phyloP scores from a whole-genome alignment of 2,797 vertebrate genomes.

The Hemibagrus guttatus region DNA sequence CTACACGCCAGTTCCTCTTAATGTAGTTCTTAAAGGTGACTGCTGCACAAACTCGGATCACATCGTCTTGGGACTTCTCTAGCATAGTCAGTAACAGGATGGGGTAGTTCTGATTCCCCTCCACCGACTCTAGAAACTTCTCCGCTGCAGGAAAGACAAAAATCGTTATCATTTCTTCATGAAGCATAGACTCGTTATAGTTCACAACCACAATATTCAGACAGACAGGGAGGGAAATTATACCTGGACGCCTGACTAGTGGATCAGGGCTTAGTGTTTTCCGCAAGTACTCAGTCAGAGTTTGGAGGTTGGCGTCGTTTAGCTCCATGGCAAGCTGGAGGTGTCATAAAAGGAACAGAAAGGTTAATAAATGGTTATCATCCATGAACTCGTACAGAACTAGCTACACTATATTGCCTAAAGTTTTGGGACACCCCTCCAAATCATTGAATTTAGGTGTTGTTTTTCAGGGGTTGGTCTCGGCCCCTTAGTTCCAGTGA shows the following conservation, averaged over 20 bases:
- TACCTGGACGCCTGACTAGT: conserved; percentile 92
- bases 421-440: too few relatives aligned
- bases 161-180: background rate
- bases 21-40: conserved; percentile 99
- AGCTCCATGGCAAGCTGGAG: conserved; percentile 84
- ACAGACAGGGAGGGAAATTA: background rate
- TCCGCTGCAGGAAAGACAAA: conserved; percentile 78
- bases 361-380: background rate
- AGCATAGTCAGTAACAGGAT: conserved; percentile 88
- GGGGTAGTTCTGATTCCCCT: conserved; percentile 94
- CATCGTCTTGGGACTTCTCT: conserved; percentile 94
- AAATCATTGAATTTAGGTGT: too few relatives aligned
- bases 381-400: background rate
- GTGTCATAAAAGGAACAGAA: background rate
- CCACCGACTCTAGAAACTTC: conserved; percentile 96
- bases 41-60: conserved; percentile 95
- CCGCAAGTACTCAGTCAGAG: conserved; percentile 90
- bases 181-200: background rate
- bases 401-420: too few relatives aligned
- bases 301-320: conserved; percentile 93
- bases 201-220: background rate
- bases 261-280: conserved; percentile 97
- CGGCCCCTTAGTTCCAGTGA: too few relatives aligned
- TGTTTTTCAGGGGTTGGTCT: too few relatives aligned
- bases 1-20: conserved; percentile 98